Evolutionary conservation across 2,113 vertebrate species (phyloP), one percentile per base, ranked within the genome.

Genomic region (Diphyllodes magnificus): DNA sequence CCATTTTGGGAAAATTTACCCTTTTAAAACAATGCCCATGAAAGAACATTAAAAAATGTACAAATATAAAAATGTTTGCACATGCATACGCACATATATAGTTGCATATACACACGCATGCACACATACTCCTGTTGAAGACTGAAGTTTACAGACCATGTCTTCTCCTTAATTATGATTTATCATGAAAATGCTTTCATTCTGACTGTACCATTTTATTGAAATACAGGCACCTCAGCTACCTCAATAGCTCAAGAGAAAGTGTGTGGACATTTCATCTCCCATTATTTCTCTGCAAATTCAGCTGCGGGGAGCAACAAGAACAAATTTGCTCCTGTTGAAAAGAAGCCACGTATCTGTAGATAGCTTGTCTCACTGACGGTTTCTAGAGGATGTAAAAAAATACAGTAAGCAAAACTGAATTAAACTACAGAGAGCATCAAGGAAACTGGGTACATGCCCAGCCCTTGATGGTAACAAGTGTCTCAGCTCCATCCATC

Each of bases 81-180:
- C 4, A 4, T 6, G 0, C 9, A 11, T 47, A n/a, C 0, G 2
- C 22, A 35, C 4, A 25, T 33, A 33, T 12, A 45, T 13, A 37
- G 6, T 39, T 60, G 8, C 24, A 49, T 31, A 53, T 10, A 72
- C 15, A 40, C 40, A 82, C 15, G 7, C 13, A 27, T 22, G 61
- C 10, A 11, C 13, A 64, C 2, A 2, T 15, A 31, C 42, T 75
- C 23, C 15, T 65, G 37, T 66, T 54, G 83, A 85, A 78, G 54
- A 54, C 8, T 68, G 11, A 70, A 66, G 23, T 33, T 59, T 82
- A 79, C 24, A 73, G 66, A 56, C 37, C 7, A 5, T 33, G 12
- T 37, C 35, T 61, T 78, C 47, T 81, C 16, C n/a, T 60, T 59
- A 68, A 37, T 60, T 57, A 37, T 40, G 24, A 82, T 40, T 15